These are phyloP conservation scores for Anoplolepis gracilipes DNA, from an alignment of 1,140 invertebrate species.

Conservation along the genomic window DNA sequence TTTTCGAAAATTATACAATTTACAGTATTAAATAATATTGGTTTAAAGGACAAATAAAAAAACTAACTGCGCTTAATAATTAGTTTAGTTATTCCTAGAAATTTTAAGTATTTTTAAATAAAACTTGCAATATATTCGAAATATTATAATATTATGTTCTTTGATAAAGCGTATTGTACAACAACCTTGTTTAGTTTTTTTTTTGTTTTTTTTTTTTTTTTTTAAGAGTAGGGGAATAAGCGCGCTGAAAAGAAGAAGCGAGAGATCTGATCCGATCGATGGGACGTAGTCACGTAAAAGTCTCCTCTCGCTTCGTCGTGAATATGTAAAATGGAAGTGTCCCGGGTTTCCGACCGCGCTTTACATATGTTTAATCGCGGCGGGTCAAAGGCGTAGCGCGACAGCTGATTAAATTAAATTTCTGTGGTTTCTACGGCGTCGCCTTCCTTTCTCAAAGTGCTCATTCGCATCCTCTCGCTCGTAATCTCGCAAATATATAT, in stretches of 20 bases:
- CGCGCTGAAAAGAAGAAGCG: neutral
- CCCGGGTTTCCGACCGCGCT: slow-evolving; percentile 21
- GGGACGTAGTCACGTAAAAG: neutral
- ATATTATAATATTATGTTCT: too few species aligned
- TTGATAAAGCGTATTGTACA: neutral
- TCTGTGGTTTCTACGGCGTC: slow-evolving; percentile 20
- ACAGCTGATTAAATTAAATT: slow-evolving; percentile 67
- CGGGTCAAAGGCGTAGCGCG: slow-evolving; percentile 53
- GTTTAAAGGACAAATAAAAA: too few species aligned
- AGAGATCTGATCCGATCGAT: slow-evolving; percentile 20
- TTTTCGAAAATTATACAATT: too few species aligned
- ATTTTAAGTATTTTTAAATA: too few species aligned
- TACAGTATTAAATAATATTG: too few species aligned
- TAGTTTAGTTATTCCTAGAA: too few species aligned
- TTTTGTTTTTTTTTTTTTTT: neutral
- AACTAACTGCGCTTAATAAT: too few species aligned
- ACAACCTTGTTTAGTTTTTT: neutral
- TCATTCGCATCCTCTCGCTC: slow-evolving; percentile 47
- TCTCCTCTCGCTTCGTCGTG: neutral
- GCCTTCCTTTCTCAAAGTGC: slow-evolving; percentile 37
- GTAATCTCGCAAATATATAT: neutral
- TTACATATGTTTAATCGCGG: slow-evolving; percentile 66
- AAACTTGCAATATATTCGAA: too few species aligned
- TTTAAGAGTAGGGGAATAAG: too few species aligned
- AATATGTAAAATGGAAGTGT: slow-evolving; percentile 28